Conservation (phyloP, 2,113 vertebrate species). For the Crotalus viridis region DNA sequence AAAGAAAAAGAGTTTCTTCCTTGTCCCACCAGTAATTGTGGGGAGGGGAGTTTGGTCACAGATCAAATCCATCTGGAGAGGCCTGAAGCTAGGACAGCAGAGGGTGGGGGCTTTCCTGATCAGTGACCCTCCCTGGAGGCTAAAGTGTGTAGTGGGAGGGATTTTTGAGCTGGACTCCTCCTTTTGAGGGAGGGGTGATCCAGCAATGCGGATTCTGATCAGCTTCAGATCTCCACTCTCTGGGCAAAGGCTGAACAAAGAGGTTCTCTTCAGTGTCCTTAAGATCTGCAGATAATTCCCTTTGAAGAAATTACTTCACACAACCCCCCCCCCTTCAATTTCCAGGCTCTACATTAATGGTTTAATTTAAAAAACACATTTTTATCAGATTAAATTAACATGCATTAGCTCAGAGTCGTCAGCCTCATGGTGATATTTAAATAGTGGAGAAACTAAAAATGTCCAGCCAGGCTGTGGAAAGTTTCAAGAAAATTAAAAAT, state of each 20-base stretch:
- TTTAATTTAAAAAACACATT: constrained; percentile 21
- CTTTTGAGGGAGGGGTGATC: neutral
- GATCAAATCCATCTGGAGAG: neutral
- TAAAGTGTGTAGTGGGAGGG: neutral
- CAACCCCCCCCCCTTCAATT: neutral
- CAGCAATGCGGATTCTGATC: neutral
- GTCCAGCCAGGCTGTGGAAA: rapidly evolving
- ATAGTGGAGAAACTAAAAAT: too few relatives aligned
- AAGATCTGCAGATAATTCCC: neutral
- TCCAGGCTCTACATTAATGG: constrained; percentile 22
- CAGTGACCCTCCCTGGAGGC: neutral
- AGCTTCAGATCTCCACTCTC: neutral
- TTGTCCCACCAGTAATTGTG: neutral
- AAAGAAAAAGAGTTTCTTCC: neutral
- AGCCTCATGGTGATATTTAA: neutral
- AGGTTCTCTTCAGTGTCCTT: neutral
- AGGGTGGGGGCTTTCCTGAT: neutral
- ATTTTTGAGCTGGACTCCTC: too few relatives aligned
- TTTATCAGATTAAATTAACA: neutral
- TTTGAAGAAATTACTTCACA: neutral
- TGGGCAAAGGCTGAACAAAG: neutral
- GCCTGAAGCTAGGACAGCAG: neutral
- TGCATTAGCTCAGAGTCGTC: neutral
- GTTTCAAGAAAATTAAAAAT: rapidly evolving
- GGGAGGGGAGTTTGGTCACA: neutral